phyloP scores from a whole-genome alignment of 2,888 invertebrate genomes.

The Hipparchia semele region DNA sequence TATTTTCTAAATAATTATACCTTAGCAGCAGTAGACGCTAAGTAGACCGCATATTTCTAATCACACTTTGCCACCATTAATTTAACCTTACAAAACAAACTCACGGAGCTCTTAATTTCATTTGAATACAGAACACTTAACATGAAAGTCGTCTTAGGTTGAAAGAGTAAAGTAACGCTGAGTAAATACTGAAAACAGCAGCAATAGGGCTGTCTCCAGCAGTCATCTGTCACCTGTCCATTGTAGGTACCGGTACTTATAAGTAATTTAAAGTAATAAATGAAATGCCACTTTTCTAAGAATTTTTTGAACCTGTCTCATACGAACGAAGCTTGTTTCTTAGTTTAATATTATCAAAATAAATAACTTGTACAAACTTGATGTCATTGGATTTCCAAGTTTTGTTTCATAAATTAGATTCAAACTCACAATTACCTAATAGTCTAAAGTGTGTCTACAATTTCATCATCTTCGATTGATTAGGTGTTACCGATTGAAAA shows the following conservation, averaged over 20 bases:
- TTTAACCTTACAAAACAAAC: conserved; percentile 23
- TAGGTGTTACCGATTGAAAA: too few species aligned
- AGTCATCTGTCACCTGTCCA: too few species aligned
- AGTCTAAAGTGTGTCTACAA: too few species aligned
- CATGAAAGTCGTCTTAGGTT: conserved; percentile 30
- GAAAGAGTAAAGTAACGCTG: conserved; percentile 33
- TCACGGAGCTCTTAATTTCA: conserved; percentile 28
- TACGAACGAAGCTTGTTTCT: too few species aligned
- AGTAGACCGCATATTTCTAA: conserved; percentile 23
- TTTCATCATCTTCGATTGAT: too few species aligned
- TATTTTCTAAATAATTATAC: conserved; percentile 18
- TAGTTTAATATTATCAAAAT: too few species aligned
- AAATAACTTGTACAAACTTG: too few species aligned
- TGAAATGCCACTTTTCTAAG: too few species aligned
- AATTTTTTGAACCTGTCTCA: too few species aligned
- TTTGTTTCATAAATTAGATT: too few species aligned
- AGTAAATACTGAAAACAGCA: conserved; percentile 33
- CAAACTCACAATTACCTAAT: too few species aligned
- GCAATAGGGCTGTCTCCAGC: not conserved
- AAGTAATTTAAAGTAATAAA: not conserved
- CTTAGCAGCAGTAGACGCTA: conserved; percentile 10
- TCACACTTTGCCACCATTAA: conserved; percentile 20
- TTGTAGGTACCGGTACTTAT: not conserved
- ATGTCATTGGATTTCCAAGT: too few species aligned
- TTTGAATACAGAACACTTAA: conserved; percentile 25